Conservation (phyloP, 1,140 invertebrate genomes). For the Patella vulgata region DNA sequence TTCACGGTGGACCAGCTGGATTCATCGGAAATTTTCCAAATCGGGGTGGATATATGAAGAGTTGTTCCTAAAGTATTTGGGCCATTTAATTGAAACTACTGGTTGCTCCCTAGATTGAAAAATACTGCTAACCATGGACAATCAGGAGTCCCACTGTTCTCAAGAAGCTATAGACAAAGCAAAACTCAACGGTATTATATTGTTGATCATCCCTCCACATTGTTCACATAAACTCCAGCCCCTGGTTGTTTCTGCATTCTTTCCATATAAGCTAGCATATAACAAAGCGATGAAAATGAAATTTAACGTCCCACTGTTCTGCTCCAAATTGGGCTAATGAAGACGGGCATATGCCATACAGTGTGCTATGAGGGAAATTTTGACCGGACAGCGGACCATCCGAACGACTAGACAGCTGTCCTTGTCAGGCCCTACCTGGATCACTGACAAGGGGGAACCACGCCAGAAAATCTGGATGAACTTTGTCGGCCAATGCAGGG, state of each 20-base stretch:
- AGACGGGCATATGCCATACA: no score
- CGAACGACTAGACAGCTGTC: no score
- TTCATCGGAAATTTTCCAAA: conserved; percentile 12
- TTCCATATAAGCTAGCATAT: conserved; percentile 33
- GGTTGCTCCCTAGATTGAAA: conserved; percentile 43
- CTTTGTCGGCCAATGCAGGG: no score
- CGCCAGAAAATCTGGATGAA: no score
- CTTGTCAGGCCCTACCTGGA: no score
- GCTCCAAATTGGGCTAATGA: no score
- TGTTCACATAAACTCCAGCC: conserved; percentile 31
- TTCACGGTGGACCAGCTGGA: no score
- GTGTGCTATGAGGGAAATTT: no score
- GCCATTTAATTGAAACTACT: conserved; percentile 63
- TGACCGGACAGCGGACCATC: no score
- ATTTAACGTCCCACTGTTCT: no score
- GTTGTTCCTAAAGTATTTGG: conserved; percentile 57
- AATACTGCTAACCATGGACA: conserved; percentile 32
- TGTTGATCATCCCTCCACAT: conserved; percentile 35
- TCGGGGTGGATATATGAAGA: conserved; percentile 19
- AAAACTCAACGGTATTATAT: conserved; percentile 32
- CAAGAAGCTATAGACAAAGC: conserved; percentile 44
- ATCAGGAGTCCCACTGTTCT: conserved; percentile 35
- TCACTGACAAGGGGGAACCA: no score
- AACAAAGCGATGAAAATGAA: conserved; percentile 66
- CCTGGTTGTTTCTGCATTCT: conserved; percentile 19